Conservation (phyloP, 2,888 invertebrate species). For the Deladenus siricidicola region DNA sequence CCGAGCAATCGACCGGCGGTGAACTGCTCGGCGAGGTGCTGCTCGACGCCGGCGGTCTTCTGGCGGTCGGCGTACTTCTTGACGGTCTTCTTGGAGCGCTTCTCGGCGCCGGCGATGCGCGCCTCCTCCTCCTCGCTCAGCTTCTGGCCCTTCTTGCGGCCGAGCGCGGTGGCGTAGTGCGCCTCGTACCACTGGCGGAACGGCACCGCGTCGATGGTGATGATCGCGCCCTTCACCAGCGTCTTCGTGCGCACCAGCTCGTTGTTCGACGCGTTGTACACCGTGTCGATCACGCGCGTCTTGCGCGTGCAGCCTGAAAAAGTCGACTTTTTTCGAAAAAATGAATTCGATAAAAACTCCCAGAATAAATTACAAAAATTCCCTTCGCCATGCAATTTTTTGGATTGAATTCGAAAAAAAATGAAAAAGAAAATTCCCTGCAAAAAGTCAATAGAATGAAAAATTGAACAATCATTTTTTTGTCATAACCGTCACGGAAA, state of each 20-base stretch:
- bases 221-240: conserved; percentile 74
- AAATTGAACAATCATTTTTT: too few relatives aligned
- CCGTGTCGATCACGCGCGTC: conserved; percentile 97
- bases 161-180: conserved; percentile 87
- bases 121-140: conserved; percentile 83
- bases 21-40: conserved; percentile 89
- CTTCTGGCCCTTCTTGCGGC: conserved; percentile 75
- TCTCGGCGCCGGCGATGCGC: conserved; percentile 63
- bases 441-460: too few relatives aligned
- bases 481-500: too few relatives aligned
- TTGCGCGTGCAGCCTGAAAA: conserved; percentile 73
- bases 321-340: not conserved
- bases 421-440: too few relatives aligned
- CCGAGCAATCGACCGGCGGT: conserved; percentile 87
- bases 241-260: conserved; percentile 99
- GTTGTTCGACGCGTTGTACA: conserved; percentile 99
- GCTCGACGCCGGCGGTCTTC: conserved; percentile 85
- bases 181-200: conserved; percentile 99
- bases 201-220: conserved; percentile 91
- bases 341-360: not conserved
- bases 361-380: too few relatives aligned
- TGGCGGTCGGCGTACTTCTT: conserved; percentile 88
- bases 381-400: too few relatives aligned
- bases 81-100: conserved; percentile 62
- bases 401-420: too few relatives aligned